Conservation (phyloP, 2,888 invertebrate genomes). For the Andricus curvator region DNA sequence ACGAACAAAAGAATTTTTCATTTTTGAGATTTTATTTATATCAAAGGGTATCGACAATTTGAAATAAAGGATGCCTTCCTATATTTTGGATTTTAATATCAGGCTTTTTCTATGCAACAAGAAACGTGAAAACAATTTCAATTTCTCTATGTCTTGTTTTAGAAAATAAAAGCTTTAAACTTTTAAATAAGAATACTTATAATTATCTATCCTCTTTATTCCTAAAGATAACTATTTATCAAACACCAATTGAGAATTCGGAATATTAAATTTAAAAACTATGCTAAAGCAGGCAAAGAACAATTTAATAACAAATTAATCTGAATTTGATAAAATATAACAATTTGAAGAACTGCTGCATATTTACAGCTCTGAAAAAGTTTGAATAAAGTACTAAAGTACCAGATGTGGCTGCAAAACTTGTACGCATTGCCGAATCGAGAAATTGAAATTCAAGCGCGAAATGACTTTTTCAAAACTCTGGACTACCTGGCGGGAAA, state of each 20-base stretch:
- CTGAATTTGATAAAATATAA: too few relatives aligned
- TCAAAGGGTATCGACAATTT: not conserved
- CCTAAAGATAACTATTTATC: too few relatives aligned
- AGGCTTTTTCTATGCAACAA: not conserved
- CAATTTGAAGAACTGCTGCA: too few relatives aligned
- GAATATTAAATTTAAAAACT: too few relatives aligned
- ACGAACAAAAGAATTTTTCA: not conserved
- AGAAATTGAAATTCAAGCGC: not conserved
- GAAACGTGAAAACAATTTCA: not conserved
- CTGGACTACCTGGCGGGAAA: slow-evolving; percentile 10
- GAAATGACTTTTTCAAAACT: not conserved
- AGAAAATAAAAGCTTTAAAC: too few relatives aligned
- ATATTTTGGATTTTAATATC: not conserved
- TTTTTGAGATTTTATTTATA: not conserved
- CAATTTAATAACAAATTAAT: too few relatives aligned
- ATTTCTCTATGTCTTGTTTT: not conserved
- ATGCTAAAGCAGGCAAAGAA: too few relatives aligned
- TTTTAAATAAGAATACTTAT: too few relatives aligned
- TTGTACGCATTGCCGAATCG: not conserved
- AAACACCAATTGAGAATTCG: too few relatives aligned
- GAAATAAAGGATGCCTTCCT: not conserved
- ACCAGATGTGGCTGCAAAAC: not conserved
- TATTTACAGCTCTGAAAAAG: too few relatives aligned
- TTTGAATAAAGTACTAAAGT: not conserved
- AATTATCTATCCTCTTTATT: too few relatives aligned